Conservation (phyloP, 2,113 vertebrate genomes). For the Pollachius pollachius region DNA sequence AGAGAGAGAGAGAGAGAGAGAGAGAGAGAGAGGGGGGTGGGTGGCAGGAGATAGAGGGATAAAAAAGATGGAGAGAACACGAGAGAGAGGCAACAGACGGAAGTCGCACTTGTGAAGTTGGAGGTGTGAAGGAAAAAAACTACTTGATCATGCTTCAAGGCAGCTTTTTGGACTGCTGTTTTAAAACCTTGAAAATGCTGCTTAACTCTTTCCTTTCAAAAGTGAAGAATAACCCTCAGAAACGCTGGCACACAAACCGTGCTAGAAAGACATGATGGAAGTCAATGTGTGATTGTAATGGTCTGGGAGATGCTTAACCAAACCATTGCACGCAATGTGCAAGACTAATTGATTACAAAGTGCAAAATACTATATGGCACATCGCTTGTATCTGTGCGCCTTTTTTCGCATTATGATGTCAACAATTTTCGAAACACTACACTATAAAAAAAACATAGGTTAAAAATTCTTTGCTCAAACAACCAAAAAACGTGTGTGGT, state of each 20-base stretch:
- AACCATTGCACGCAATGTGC: too few relatives aligned
- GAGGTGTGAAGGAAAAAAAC: slow-evolving; percentile 74
- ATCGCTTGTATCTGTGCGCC: too few relatives aligned
- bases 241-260: too few relatives aligned
- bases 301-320: too few relatives aligned
- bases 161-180: slow-evolving; percentile 71
- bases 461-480: too few relatives aligned
- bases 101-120: slow-evolving; percentile 68
- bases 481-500: slow-evolving; percentile 47
- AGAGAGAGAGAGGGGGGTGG: slow-evolving; percentile 33
- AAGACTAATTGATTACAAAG: too few relatives aligned
- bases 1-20: slow-evolving; percentile 4
- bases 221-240: not conserved
- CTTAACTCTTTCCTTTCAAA: slow-evolving; percentile 39
- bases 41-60: slow-evolving; percentile 27
- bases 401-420: too few relatives aligned
- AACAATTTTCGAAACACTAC: too few relatives aligned
- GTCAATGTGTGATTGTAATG: too few relatives aligned
- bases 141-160: slow-evolving; percentile 64
- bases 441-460: too few relatives aligned
- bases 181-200: slow-evolving; percentile 51
- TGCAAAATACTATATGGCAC: too few relatives aligned
- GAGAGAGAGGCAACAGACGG: slow-evolving; percentile 59
- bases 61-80: slow-evolving; percentile 22
- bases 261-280: too few relatives aligned